Percentiles rank a stretch among this genome's conserved stretches.
Conservation (phyloP, 2,113 vertebrate genomes). For the Sceloporus undulatus region DNA sequence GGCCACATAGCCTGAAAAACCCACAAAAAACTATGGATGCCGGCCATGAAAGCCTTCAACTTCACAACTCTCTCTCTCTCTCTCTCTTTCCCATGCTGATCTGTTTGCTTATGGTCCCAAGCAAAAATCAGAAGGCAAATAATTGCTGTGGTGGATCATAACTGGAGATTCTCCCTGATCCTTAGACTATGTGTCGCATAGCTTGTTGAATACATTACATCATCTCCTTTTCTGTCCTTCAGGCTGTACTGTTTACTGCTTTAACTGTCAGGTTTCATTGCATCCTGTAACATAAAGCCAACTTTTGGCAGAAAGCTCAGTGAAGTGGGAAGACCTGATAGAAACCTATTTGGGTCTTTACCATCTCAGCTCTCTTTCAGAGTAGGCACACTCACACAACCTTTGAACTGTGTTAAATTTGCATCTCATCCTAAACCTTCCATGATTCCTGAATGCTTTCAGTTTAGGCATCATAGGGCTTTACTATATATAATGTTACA, state of each 20-base stretch:
- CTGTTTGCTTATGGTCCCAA: no score
- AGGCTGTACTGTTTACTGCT: background rate
- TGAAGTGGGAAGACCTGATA: slow-evolving; percentile 20
- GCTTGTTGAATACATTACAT: background rate
- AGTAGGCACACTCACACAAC: background rate
- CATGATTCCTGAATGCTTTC: background rate
- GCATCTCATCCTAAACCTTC: background rate
- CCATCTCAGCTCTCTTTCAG: background rate
- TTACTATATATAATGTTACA: slow-evolving; percentile 18
- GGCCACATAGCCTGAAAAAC: no score
- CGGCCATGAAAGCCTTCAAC: no score
- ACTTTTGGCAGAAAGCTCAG: slow-evolving; percentile 2
- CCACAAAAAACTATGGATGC: no score
- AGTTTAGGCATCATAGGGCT: background rate
- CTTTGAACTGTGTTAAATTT: background rate
- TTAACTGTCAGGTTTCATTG: slow-evolving; percentile 16
- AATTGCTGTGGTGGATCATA: background rate
- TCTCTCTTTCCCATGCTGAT: no score
- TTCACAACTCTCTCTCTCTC: no score
- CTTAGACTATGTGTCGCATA: background rate
- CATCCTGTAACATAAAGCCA: background rate
- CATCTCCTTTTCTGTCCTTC: background rate
- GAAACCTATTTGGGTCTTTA: background rate
- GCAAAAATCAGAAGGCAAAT: no score
- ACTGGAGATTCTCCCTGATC: background rate